Base-by-base conservation (phyloP, 2,888 invertebrate species). In the Oxystoma pomonae region DNA sequence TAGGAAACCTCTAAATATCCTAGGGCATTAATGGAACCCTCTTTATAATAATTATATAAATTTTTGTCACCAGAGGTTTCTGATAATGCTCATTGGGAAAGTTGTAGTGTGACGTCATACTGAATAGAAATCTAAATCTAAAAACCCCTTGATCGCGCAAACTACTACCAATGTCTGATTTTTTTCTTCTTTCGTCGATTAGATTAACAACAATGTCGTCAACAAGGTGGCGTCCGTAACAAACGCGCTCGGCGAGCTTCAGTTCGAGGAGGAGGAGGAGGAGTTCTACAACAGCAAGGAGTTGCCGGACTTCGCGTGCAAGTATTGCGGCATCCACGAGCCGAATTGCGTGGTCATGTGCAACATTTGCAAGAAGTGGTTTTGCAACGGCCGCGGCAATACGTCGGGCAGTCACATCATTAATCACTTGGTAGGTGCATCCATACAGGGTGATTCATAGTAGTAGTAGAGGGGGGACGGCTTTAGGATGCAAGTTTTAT, bases 281-380 rank as follows among this genome's bases (percentile, higher is more conserved):
- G 91, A 92, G 49, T 88, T 91, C 74, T 93, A 91, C 75, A 91
- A 91, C 76, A 91, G 85, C 62, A 87, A 91, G 77, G 94, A 97
- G 79, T 82, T 98, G 66, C 98, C 98, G 1, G 90, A 92, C 69
- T 96, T 97, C 84, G 98, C 98, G 0, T 98, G 98, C 86, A 96
- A 97, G 78, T 99, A 99, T 79, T 99, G 99, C 81, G 98, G 98
- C 57, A 97, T 99, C 69, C 97, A 98, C 78, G 98, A 98, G 78
- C 97, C 96, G 0, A 89, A 93, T 68, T 96, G 95, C 74, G 99
- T 99, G 52, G 97, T 98, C 61, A 94, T 95, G 90, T 99, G 99
- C 81, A 98, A 98, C 78, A 88, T 94, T 65, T 99, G 99, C 79
- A 96, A 96, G 78, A 98, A 98, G 78, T 99, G 99, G 99, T 99